Conservation (phyloP, 2,888 invertebrate species). For the Junonia oenone region DNA sequence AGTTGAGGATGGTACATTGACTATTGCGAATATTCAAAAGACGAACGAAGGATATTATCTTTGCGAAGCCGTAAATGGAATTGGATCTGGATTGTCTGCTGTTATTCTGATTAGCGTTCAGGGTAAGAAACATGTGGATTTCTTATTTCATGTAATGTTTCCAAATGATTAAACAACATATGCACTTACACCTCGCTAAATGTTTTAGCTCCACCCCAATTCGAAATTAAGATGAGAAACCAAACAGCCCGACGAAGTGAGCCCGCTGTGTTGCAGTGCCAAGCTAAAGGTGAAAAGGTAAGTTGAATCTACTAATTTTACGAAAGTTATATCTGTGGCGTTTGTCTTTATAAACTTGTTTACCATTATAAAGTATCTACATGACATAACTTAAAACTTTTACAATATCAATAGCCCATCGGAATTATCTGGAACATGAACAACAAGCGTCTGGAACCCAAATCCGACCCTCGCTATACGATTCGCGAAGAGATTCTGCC, state of each 20-base stretch:
- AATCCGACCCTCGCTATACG: constrained; percentile 91
- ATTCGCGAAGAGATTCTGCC: constrained; percentile 92
- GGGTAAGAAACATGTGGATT: constrained; percentile 80
- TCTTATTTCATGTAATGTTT: neutral
- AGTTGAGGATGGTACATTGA: constrained; percentile 95
- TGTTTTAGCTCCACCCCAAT: constrained; percentile 62
- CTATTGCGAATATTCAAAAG: constrained; percentile 94
- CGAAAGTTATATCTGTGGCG: neutral
- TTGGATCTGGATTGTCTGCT: constrained; percentile 96
- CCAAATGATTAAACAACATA: neutral
- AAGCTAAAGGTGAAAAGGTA: constrained; percentile 93
- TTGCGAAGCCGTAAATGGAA: constrained; percentile 97
- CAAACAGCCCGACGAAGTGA: constrained; percentile 94
- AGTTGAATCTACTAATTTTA: neutral
- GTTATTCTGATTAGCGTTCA: constrained; percentile 96
- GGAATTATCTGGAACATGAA: constrained; percentile 97
- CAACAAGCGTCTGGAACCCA: constrained; percentile 93
- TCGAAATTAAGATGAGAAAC: constrained; percentile 93
- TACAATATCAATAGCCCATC: constrained; percentile 81
- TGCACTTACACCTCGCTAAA: neutral
- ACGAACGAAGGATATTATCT: constrained; percentile 96
- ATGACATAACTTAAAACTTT: too few relatives aligned
- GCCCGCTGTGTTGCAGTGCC: constrained; percentile 93
- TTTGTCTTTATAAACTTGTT: neutral
- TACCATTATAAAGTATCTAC: too few relatives aligned